These are phyloP conservation scores for Octomys mimax DNA, from an alignment of 2,797 vertebrate genomes.

Conservation along the genomic window DNA sequence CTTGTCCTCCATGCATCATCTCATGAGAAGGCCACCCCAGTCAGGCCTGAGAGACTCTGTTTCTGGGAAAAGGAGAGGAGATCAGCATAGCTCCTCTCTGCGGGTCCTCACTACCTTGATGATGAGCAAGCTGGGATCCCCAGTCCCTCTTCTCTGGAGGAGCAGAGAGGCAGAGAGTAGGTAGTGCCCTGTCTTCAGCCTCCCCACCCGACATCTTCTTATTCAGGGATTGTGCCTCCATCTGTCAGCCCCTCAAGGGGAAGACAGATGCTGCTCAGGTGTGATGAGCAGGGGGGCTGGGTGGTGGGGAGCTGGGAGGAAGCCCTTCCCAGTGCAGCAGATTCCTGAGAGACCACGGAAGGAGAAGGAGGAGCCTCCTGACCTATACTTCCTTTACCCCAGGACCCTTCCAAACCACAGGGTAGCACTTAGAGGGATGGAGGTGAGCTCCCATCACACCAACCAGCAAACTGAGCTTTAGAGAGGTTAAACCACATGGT, in stretches of 20 bases:
- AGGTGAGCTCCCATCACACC: background rate
- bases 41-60: background rate
- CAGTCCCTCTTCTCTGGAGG: background rate
- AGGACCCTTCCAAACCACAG: background rate
- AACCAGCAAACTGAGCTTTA: background rate
- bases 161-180: background rate
- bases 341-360: background rate
- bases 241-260: background rate
- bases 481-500: background rate
- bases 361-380: background rate
- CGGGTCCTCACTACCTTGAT: background rate
- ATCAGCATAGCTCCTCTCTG: background rate
- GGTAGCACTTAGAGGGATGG: background rate
- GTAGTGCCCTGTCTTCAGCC: background rate
- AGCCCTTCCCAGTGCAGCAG: background rate
- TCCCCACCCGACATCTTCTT: too few relatives aligned
- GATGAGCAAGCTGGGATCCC: background rate
- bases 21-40: background rate
- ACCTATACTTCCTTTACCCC: background rate
- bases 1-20: background rate
- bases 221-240: background rate
- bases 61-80: background rate
- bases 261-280: background rate
- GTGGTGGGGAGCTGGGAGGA: background rate
- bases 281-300: too few relatives aligned